Conservation (phyloP, 2,888 invertebrate genomes). For the Agelastica alni region DNA sequence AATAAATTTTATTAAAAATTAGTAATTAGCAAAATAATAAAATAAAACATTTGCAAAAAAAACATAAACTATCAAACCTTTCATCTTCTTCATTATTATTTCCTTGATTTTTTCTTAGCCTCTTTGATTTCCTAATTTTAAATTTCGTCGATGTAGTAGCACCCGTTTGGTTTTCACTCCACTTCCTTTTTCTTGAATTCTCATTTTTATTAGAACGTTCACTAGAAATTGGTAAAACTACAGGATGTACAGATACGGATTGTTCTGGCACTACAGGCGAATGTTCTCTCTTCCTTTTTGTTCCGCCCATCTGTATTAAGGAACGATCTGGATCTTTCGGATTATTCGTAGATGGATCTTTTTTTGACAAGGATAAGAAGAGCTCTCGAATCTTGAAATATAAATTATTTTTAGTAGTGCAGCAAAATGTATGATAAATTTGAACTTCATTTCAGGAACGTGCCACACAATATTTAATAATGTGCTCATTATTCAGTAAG, state of each 20-base stretch:
- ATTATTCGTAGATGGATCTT: constrained; percentile 17
- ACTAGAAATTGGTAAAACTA: constrained; percentile 19
- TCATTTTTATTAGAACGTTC: constrained; percentile 44
- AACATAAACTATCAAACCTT: too few species aligned
- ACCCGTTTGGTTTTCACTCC: constrained; percentile 5
- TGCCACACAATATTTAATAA: too few species aligned
- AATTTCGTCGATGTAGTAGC: constrained; percentile 1
- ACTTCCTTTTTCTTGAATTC: constrained; percentile 39
- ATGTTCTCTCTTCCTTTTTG: constrained; percentile 46
- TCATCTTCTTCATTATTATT: constrained; percentile 15
- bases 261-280: constrained; percentile 16
- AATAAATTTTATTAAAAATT: too few species aligned
- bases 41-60: too few species aligned
- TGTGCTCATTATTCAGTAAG: too few species aligned
- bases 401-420: neutral
- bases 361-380: constrained; percentile 43
- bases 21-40: too few species aligned
- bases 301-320: constrained; percentile 44
- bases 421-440: too few species aligned
- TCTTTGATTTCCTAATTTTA: constrained; percentile 1
- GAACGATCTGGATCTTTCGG: constrained; percentile 25
- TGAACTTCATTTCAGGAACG: too few species aligned
- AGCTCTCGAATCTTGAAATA: constrained; percentile 46
- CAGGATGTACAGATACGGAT: constrained; percentile 10
- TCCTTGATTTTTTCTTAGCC: constrained; percentile 18